Evolutionary conservation across 2,888 invertebrate species (phyloP).

Genomic region (Sminthurides aquaticus): DNA sequence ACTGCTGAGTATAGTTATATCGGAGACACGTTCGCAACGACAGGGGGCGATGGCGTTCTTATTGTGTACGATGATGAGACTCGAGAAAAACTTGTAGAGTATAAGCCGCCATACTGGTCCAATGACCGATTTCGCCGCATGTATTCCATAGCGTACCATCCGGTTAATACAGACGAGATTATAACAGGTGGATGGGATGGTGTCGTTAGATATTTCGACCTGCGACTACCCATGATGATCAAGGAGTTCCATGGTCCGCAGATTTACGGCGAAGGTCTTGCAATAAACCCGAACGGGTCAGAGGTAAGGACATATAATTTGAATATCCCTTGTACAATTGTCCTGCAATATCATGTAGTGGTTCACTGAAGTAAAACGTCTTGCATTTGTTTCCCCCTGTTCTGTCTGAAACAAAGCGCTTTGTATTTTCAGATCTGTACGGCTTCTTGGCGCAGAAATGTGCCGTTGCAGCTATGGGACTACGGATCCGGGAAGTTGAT

Average conservation of each 20-base stretch:
- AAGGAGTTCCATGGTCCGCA: slow-evolving; percentile 56
- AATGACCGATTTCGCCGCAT: slow-evolving; percentile 48
- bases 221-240: slow-evolving; percentile 57
- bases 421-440: slow-evolving; percentile 61
- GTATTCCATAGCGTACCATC: slow-evolving; percentile 60
- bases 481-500: slow-evolving; percentile 59
- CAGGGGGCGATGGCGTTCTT: slow-evolving; percentile 58
- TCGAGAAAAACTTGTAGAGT: slow-evolving; percentile 18
- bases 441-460: slow-evolving; percentile 58
- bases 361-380: too few species aligned
- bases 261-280: slow-evolving; percentile 61
- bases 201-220: slow-evolving; percentile 61
- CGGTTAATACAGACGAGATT: slow-evolving; percentile 55
- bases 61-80: slow-evolving; percentile 64
- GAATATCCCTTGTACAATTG: neutral
- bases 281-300: slow-evolving; percentile 58
- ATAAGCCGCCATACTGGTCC: slow-evolving; percentile 32
- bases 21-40: slow-evolving; percentile 54
- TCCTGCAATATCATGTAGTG: too few species aligned
- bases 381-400: too few species aligned
- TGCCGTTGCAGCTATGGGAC: slow-evolving; percentile 59
- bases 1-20: slow-evolving; percentile 58
- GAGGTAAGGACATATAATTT: slow-evolving; percentile 52
- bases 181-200: slow-evolving; percentile 64
- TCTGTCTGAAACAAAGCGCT: too few species aligned